Evolutionary conservation across 2,797 vertebrate genomes (phyloP), one percentile per base, ranked within the genome.

Genomic region (Sciurus carolinensis): DNA sequence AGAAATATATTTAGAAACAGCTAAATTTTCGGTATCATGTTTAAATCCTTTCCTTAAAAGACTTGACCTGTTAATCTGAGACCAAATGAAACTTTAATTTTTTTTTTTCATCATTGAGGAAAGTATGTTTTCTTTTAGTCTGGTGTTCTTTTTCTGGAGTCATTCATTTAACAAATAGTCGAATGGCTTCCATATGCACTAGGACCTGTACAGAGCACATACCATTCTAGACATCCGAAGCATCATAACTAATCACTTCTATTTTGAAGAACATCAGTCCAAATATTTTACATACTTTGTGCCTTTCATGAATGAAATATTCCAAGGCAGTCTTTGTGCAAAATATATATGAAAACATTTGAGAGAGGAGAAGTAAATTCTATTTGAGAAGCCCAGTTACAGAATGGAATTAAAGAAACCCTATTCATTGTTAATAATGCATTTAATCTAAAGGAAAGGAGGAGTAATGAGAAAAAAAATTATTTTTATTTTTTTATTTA

Each of bases 191-290:
- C 54, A 5, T 52, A 59, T 59, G 84, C 9, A 13, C 44, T 18
- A 59, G 33, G 64, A 8, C 50, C 87, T 75, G 52, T 90, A 33
- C 50, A 54, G 84, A 42, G 36, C 91, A 87, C 72, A 20, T 28
- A 36, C 57, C 83, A 67, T 86, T 75, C 75, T 82, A 81, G 62
- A 77, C 67, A 4, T 54, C 36, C 20, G 54, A 77, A 47, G 11
- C 87, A 66, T 92, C 91, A 71, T 59, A 93, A 86, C 33, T 5
- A 62, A 54, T 85, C 15, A 39, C 84, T 82, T 87, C 84, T 86
- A 72, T 52, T 54, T 54, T 17, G 79, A 76, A 79, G 93, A 91
- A 77, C 67, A 96, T 12, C 54, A 72, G 66, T 79, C 42, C 82
- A 67, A 94, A 82, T 90, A 50, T 54, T 85, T 90, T 54, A 50